Evolutionary conservation across 2,888 invertebrate species (phyloP).

Genomic region (Pseudococcus longispinus): DNA sequence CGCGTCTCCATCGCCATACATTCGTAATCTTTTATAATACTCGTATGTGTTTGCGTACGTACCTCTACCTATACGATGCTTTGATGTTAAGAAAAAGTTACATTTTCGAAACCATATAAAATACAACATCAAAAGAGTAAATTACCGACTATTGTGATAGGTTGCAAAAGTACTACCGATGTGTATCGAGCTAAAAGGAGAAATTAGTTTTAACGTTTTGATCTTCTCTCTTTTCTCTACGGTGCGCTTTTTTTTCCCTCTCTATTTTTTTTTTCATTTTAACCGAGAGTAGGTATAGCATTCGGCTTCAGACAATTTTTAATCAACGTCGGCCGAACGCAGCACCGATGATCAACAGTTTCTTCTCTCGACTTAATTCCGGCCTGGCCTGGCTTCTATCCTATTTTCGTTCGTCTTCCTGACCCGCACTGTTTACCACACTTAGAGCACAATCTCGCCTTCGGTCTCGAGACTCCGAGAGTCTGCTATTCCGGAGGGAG

Average conservation of each 20-base stretch:
- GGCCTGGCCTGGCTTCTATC: not conserved
- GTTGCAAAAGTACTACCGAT: not conserved
- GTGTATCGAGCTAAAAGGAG: constrained; percentile 8
- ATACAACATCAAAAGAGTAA: constrained; percentile 20
- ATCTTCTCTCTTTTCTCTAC: not conserved
- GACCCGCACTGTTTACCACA: not conserved
- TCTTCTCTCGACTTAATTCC: not conserved
- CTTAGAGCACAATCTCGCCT: not conserved
- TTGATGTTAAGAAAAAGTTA: constrained; percentile 31
- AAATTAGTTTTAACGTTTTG: constrained; percentile 28
- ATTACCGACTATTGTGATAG: constrained; percentile 19
- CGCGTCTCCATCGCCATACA: not conserved
- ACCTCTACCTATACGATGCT: too few relatives aligned
- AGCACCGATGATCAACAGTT: not conserved
- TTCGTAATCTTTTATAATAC: constrained; percentile 19
- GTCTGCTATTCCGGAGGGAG: too few relatives aligned
- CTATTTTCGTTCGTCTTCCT: not conserved
- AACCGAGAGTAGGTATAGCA: not conserved
- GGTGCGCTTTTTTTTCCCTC: not conserved
- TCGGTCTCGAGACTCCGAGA: too few relatives aligned
- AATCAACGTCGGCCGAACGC: not conserved
- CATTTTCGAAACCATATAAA: constrained; percentile 27
- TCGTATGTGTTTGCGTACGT: not conserved
- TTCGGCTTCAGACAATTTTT: not conserved
- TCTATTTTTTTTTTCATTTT: not conserved